Percentiles rank a stretch among this genome's conserved stretches.
Conservation (phyloP, 2,113 vertebrate genomes). For the Cheilinus undulatus region DNA sequence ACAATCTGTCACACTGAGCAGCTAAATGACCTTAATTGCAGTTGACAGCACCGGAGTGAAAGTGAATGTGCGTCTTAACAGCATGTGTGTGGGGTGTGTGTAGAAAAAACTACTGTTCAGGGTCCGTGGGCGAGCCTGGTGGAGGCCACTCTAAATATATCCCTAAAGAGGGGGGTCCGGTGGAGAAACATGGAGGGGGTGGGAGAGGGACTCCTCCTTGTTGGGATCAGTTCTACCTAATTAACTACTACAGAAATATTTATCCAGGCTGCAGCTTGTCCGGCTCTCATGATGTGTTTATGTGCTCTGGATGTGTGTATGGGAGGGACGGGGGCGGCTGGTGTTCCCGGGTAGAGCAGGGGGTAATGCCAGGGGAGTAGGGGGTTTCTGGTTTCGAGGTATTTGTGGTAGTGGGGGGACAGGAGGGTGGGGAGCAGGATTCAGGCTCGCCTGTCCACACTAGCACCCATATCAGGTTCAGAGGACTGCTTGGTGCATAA, state of each 20-base stretch:
- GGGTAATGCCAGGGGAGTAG: slow-evolving; percentile 24
- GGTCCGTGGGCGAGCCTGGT: slow-evolving; percentile 43
- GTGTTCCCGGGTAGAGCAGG: slow-evolving; percentile 2
- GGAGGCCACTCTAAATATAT: slow-evolving; percentile 73
- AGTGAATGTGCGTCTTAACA: slow-evolving; percentile 60
- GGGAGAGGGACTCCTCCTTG: slow-evolving; percentile 45
- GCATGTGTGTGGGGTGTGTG: slow-evolving; percentile 36
- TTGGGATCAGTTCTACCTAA: slow-evolving; percentile 78
- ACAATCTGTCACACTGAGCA: slow-evolving; percentile 52
- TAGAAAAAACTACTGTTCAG: slow-evolving; percentile 43
- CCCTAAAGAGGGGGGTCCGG: neutral
- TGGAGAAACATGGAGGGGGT: neutral
- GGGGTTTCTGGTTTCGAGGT: slow-evolving; percentile 71
- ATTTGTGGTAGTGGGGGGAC: slow-evolving; percentile 64
- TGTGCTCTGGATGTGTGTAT: slow-evolving; percentile 71
- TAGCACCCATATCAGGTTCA: slow-evolving; percentile 53
- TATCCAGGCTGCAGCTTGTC: slow-evolving; percentile 75
- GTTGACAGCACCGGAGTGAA: slow-evolving; percentile 62
- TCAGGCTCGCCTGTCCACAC: slow-evolving; percentile 43
- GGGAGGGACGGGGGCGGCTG: neutral
- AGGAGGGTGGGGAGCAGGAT: slow-evolving; percentile 32
- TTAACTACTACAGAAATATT: slow-evolving; percentile 87
- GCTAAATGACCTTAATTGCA: slow-evolving; percentile 75
- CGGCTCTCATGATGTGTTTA: slow-evolving; percentile 79
- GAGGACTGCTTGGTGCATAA: slow-evolving; percentile 32